Base-by-base conservation (phyloP, 2,113 vertebrate species). In the Ancistrus triradiatus region DNA sequence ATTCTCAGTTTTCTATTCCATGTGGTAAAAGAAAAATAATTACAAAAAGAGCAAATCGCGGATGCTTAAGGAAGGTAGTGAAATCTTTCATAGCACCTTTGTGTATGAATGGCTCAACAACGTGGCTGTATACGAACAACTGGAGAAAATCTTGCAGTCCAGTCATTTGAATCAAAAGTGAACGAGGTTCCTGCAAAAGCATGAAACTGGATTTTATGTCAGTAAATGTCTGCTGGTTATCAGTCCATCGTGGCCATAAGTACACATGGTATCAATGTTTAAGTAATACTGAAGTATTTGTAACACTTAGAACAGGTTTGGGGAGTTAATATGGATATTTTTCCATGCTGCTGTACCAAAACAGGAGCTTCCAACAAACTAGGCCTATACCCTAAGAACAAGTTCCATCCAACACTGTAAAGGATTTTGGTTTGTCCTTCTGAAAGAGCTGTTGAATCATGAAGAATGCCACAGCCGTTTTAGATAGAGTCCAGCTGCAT, bases 311-410 rank as follows among this genome's bases (percentile, higher is more conserved):
- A n/a, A n/a, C n/a, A n/a, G n/a, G n/a, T n/a, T n/a, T n/a, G n/a
- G n/a, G n/a, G n/a, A n/a, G n/a, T n/a, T n/a, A n/a, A n/a, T n/a
- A n/a, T n/a, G n/a, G n/a, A n/a, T n/a, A n/a, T 38, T 48, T 27
- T 59, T 33, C 40, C 19, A 52, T 19, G 13, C 63, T 42, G 43
- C 71, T 68, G 59, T 24, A 74, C 74, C 69, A 74, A 76, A 65
- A 64, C 69, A 77, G 73, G 67, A 72, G 44, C 69, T 81, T 73
- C 78, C 68, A 78, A 76, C 81, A 67, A 73, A 70, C 57, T 50
- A 62, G 58, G 78, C 80, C 80, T 84, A 69, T n/a, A n/a, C n/a
- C n/a, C n/a, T n/a, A n/a, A n/a, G n/a, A n/a, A n/a, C 27, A 31
- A 31, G 3, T 31, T 31, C 7, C 27, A 4, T 3, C 27, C 7